phyloP scores from a whole-genome alignment of 2,113 vertebrate species.

The Aegithalos caudatus region DNA sequence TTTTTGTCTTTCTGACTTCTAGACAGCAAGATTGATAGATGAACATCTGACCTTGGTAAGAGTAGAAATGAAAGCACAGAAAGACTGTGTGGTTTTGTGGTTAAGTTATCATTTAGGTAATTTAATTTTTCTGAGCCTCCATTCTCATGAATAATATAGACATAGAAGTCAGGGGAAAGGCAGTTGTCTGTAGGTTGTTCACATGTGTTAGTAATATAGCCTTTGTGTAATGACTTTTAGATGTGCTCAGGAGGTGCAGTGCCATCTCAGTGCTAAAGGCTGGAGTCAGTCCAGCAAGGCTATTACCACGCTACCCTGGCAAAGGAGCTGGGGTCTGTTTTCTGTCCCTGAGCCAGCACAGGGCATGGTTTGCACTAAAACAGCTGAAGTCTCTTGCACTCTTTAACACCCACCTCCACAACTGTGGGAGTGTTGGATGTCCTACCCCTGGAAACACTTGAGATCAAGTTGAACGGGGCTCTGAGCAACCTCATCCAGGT shows the following conservation, averaged over 20 bases:
- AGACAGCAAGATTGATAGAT: neutral
- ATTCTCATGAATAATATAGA: neutral
- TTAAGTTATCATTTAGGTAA: neutral
- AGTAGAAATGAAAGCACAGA: neutral
- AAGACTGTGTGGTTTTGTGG: neutral
- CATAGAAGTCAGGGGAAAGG: neutral
- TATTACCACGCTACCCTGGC: fast-evolving
- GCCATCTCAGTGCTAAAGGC: neutral
- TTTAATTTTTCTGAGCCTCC: neutral
- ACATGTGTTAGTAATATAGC: neutral
- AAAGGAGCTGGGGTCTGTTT: neutral
- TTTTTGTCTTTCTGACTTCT: neutral
- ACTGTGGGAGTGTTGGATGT: neutral
- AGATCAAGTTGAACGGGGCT: neutral
- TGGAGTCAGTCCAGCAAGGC: neutral
- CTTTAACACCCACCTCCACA: too few species aligned
- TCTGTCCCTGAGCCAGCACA: neutral
- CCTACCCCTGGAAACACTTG: neutral
- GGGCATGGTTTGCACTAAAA: neutral
- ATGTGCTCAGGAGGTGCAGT: neutral
- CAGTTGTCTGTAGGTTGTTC: neutral
- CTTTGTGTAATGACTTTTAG: neutral
- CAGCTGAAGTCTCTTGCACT: neutral
- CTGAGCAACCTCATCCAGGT: too few species aligned
- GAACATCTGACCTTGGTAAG: neutral